Base-by-base conservation (phyloP, 2,888 invertebrate species). In the Dorcus parallelipipedus region DNA sequence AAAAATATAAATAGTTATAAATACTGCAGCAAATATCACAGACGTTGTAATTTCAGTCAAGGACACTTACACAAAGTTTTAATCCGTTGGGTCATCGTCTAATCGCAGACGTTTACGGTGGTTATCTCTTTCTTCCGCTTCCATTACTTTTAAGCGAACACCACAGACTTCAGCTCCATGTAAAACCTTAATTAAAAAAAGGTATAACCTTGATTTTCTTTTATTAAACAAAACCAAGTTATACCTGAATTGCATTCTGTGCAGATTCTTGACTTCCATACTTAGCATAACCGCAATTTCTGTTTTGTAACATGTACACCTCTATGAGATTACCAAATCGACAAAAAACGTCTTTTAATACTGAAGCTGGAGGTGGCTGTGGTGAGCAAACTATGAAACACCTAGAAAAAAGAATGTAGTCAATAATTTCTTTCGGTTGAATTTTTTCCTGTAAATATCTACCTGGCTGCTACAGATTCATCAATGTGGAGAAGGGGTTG, bases 211-310 rank as follows among this genome's bases (percentile, higher is more conserved):
- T 3, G 10, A 33, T 8, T 26, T 26, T 52, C 23, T 33, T 33
- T 33, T 33, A 6, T 14, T 55, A 26, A 23, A 42, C 17, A 10
- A 14, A 14, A 1, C 14, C 1, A 14, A 14, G 47, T 39, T 69
- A 67, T 78, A 86, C 87, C 78, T 81, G 82, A 49, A 91, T 90
- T 1, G 93, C 93, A 68, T 84, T 82, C 65, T 87, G 84, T 1
- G 95, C 95, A 61, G 91, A 87, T 41, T 87, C 84, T 53, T 81
- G 83, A 49, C 82, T 83, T 3, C 93, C 89, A 78, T 90, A 96
- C 71, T 93, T 92, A 5, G 93, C 95, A 78, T 94, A 96, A 0
- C 96, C 96, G 77, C 93, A 95, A 71, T 93, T 95, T 74, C 93
- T 91, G 73, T 94, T 91, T 49, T 89, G 89, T 66, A 96, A 80